Evolutionary conservation across 2,888 invertebrate genomes (phyloP).

Genomic region (Noctua janthe): DNA sequence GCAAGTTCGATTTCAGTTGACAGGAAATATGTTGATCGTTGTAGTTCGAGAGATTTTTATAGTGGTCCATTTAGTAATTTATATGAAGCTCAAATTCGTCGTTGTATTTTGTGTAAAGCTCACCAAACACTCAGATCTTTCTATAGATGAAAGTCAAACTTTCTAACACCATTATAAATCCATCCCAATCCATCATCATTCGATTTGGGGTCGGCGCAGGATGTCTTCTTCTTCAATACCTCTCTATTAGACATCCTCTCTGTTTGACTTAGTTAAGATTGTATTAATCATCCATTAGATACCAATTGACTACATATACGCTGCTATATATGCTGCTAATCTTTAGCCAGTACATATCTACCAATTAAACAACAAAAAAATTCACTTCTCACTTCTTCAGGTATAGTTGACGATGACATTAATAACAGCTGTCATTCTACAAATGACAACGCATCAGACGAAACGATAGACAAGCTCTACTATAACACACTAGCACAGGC

Average conservation of each 20-base stretch:
- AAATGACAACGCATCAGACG: background rate
- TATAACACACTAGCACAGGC: background rate
- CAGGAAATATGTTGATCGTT: slow-evolving; percentile 27
- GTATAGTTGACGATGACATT: background rate
- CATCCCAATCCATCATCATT: no score
- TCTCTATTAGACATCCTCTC: background rate
- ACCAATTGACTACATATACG: background rate
- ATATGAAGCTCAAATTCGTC: background rate
- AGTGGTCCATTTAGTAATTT: background rate
- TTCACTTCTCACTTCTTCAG: no score
- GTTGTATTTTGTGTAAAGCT: background rate
- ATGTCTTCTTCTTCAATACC: background rate
- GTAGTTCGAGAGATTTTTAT: slow-evolving; percentile 5
- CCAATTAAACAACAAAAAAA: background rate
- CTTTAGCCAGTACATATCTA: background rate
- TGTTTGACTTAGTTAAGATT: background rate
- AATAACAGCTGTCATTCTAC: background rate
- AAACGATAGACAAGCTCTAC: background rate
- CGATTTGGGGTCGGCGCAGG: background rate
- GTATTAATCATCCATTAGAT: background rate
- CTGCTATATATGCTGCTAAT: background rate
- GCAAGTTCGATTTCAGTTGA: slow-evolving; percentile 42
- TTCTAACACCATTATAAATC: no score
- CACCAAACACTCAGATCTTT: background rate
- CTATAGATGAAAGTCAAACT: background rate